Evolutionary conservation across 2,797 vertebrate species (phyloP).

Genomic region (Anguilla pacifica): DNA sequence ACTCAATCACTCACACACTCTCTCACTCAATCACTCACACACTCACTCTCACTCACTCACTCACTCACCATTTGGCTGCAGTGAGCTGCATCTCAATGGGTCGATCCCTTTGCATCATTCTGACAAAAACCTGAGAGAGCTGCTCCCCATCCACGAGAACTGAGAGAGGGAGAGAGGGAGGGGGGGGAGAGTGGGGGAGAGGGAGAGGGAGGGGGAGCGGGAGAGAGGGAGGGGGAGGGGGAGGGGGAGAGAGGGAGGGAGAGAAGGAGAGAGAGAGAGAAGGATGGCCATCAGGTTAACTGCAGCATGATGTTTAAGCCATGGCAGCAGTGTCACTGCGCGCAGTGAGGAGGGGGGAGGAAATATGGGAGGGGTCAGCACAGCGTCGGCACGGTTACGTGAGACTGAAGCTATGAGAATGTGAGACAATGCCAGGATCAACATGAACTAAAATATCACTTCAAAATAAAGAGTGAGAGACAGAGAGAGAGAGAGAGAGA

Average conservation of each 20-base stretch:
- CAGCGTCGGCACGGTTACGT: no score
- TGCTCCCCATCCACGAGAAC: conserved; percentile 93
- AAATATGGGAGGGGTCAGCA: no score
- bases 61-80: conserved; percentile 94
- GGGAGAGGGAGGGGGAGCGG: not conserved
- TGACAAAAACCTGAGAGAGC: conserved; percentile 95
- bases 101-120: conserved; percentile 98
- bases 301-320: no score
- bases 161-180: conserved; percentile 53
- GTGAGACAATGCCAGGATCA: no score
- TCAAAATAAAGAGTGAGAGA: not conserved
- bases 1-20: no score
- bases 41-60: no score
- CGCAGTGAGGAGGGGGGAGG: no score
- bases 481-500: not conserved
- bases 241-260: not conserved
- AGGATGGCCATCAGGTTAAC: no score
- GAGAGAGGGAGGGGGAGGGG: not conserved
- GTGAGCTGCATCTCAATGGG: conserved; percentile 99
- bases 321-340: no score
- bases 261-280: not conserved
- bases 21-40: no score
- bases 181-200: not conserved
- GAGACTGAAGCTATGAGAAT: no score
- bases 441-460: no score